Evolutionary conservation across 2,888 invertebrate species (phyloP), one percentile per base, ranked within the genome.

Genomic region (Sarcophaga caerulescens): DNA sequence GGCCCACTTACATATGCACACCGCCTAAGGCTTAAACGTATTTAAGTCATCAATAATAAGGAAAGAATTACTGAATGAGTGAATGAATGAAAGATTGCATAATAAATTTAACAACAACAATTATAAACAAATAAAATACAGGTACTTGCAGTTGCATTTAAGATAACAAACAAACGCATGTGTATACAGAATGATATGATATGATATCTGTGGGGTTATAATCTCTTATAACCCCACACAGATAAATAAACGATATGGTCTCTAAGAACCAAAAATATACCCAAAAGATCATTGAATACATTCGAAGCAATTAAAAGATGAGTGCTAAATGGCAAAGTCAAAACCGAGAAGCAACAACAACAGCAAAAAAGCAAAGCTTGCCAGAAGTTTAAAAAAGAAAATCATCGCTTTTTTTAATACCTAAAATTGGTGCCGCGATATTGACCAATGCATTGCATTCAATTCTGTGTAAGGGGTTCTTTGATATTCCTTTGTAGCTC

Each of bases 1-100:
- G 35, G 0, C 35, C 35, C 6, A 35, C 35, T 35, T 35, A 35
- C 8, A 35, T 35, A 35, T 35, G 35, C 35, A 35, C 17, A 52
- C 52, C 2, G 52, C 12, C 4, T 52, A 52, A 52, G 52, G 14
- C 14, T 17, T 52, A 52, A 52, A 52, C 66, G 23, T 23, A 80
- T 52, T 73, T 59, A 81, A 76, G 14, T 70, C 19, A 76, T 65
- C 68, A 74, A 68, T 80, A 66, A 68, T 66, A 44, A 68, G 71
- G 25, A 35, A 35, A 35, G 35, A 35, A 35, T 35, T 0, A 35
- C 0, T 35, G 8, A 25, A 70, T 14, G n/a, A 21, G 1, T 47
- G 47, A 74, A 63, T 62, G 60, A 44, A 57, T n/a, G 44, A 59
- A 63, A 57, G 57, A 79, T 59, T 1, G 12, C 47, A 35, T 57